These are phyloP conservation scores for Pandemis heparana DNA, from an alignment of 2,888 invertebrate species.

Conservation along the genomic window DNA sequence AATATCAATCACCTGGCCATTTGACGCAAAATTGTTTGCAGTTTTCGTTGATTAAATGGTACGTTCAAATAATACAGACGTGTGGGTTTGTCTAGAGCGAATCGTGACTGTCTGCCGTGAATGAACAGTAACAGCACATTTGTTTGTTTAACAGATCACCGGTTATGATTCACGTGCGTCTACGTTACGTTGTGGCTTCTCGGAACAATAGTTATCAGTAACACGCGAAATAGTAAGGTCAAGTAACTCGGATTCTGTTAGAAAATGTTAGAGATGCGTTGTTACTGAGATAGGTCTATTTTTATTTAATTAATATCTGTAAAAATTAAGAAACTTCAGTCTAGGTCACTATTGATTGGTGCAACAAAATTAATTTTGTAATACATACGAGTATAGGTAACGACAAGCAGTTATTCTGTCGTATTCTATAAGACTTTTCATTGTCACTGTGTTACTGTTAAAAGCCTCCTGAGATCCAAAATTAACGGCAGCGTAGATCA, in stretches of 20 bases:
- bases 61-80: background rate
- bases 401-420: too few species aligned
- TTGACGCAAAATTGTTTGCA: background rate
- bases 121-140: constrained; percentile 4
- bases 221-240: constrained; percentile 2
- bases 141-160: constrained; percentile 19
- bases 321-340: too few species aligned
- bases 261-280: background rate
- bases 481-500: too few species aligned
- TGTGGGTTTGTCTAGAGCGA: background rate
- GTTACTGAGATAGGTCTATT: background rate
- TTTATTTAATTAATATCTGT: too few species aligned
- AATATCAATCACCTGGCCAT: background rate
- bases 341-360: too few species aligned
- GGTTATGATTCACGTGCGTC: constrained; percentile 2
- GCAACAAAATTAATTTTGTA: too few species aligned
- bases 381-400: too few species aligned
- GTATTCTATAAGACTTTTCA: too few species aligned
- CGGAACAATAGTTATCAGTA: constrained; percentile 5
- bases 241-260: background rate
- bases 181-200: constrained; percentile 3
- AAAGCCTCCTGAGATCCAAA: too few species aligned
- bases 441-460: background rate
- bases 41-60: background rate
- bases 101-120: constrained; percentile 20